Conservation (phyloP, 2,888 invertebrate species). For the Drosophila fulvimacula region DNA sequence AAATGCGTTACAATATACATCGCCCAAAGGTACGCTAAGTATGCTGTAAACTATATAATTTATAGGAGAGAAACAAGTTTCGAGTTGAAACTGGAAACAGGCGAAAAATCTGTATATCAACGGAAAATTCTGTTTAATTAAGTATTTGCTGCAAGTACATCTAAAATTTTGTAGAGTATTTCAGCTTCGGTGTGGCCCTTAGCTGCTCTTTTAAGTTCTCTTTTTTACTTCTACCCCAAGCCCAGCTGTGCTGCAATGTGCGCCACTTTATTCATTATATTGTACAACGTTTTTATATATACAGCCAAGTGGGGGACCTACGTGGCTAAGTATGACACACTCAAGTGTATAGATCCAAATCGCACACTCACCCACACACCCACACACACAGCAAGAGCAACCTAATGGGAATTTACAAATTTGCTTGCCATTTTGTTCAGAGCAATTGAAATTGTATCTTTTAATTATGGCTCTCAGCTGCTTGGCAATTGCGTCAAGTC, state of each 20-base stretch:
- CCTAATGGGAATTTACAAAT: constrained; percentile 69
- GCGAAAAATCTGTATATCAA: background rate
- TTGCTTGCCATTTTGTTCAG: constrained; percentile 36
- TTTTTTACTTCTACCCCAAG: constrained; percentile 1
- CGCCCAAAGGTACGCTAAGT: background rate
- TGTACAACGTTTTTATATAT: constrained; percentile 20
- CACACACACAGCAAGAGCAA: constrained; percentile 9
- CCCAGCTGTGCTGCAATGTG: constrained; percentile 43
- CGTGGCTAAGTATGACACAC: constrained; percentile 57
- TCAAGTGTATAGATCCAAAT: constrained; percentile 40
- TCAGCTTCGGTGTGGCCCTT: background rate
- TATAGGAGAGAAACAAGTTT: background rate
- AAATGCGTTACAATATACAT: constrained; percentile 2
- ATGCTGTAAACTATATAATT: background rate
- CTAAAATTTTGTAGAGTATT: background rate
- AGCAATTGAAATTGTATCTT: constrained; percentile 64
- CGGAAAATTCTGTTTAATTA: background rate
- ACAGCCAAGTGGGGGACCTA: constrained; percentile 16
- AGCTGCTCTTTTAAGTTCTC: constrained; percentile 9
- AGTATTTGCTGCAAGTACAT: background rate
- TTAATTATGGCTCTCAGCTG: constrained; percentile 60
- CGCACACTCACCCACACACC: constrained; percentile 5
- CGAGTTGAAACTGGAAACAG: background rate
- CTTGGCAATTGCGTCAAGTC: constrained; percentile 46
- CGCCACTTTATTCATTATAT: constrained; percentile 54